A percentile compares a stretch with the other conserved stretches of the same genome.
Evolutionary conservation across 1,140 invertebrate genomes (phyloP).

Genomic region (Ceratoteleas bidentatus): DNA sequence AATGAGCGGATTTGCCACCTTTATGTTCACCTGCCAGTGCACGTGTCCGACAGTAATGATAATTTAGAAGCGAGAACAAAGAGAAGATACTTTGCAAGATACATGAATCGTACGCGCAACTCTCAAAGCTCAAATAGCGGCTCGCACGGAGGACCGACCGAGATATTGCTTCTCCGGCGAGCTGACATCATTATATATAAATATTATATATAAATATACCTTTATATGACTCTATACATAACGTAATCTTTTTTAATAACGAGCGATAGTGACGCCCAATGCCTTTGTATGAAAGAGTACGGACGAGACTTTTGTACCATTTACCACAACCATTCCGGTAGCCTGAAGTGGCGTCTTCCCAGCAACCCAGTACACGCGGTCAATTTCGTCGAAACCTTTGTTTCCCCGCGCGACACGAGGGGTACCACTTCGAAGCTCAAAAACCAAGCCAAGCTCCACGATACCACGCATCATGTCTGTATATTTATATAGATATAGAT

Average conservation of each 20-base stretch:
- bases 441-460: conserved; percentile 46
- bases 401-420: too few species aligned
- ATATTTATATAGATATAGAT: conserved; percentile 69
- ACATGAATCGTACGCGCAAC: conserved; percentile 77
- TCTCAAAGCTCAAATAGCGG: conserved; percentile 80
- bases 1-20: conserved; percentile 31
- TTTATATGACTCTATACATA: too few species aligned
- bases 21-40: conserved; percentile 60
- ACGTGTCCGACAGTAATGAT: conserved; percentile 60
- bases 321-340: conserved; percentile 36
- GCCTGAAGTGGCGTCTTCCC: conserved; percentile 34
- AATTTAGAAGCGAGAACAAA: conserved; percentile 61
- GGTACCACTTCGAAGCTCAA: conserved; percentile 25
- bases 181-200: conserved; percentile 80
- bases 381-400: conserved; percentile 35
- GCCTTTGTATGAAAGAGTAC: conserved; percentile 72
- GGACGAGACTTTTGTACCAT: conserved; percentile 39
- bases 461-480: conserved; percentile 72
- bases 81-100: conserved; percentile 62
- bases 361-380: conserved; percentile 32
- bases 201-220: too few species aligned
- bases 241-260: too few species aligned
- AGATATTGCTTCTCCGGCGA: conserved; percentile 81
- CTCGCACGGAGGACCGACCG: conserved; percentile 81
- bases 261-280: conserved; percentile 72